A percentile compares a stretch with the other conserved stretches of the same genome.
Evolutionary conservation across 2,797 vertebrate genomes (phyloP).

Genomic region (Typhlichthys subterraneus): DNA sequence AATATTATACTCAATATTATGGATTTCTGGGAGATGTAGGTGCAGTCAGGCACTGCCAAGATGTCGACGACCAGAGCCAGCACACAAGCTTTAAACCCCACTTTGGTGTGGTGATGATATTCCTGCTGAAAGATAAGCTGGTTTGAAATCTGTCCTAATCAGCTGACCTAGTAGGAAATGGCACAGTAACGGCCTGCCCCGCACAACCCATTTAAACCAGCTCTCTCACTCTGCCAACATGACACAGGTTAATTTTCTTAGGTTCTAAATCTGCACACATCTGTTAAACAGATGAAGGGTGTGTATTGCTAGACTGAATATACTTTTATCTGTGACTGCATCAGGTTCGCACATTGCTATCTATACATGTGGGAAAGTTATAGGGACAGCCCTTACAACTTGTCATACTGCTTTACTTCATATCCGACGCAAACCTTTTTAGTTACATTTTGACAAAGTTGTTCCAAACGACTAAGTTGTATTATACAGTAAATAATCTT

Average conservation of each 20-base stretch:
- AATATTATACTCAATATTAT: too few species aligned
- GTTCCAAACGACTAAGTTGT: background rate
- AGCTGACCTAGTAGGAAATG: conserved; percentile 63
- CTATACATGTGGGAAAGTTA: conserved; percentile 12
- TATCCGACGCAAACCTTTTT: background rate
- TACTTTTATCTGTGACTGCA: conserved; percentile 21
- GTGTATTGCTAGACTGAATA: conserved; percentile 29
- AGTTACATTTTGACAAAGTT: conserved; percentile 4
- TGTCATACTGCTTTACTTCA: background rate
- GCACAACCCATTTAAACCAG: background rate
- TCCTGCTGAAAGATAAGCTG: conserved; percentile 62
- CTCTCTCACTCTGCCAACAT: conserved; percentile 56
- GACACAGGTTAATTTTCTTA: conserved; percentile 32
- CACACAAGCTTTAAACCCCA: background rate
- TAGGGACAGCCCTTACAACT: background rate
- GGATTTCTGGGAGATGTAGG: too few species aligned
- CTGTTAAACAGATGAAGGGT: conserved; percentile 33
- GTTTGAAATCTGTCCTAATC: conserved; percentile 52
- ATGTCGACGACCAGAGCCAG: too few species aligned
- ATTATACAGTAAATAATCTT: too few species aligned
- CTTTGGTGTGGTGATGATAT: conserved; percentile 50
- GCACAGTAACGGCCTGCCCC: conserved; percentile 21
- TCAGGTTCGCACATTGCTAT: conserved; percentile 16
- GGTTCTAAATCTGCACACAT: conserved; percentile 54
- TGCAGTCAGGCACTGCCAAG: too few species aligned